These are phyloP conservation scores for Acronicta alni DNA, from an alignment of 2,888 invertebrate species.

Conservation along the genomic window DNA sequence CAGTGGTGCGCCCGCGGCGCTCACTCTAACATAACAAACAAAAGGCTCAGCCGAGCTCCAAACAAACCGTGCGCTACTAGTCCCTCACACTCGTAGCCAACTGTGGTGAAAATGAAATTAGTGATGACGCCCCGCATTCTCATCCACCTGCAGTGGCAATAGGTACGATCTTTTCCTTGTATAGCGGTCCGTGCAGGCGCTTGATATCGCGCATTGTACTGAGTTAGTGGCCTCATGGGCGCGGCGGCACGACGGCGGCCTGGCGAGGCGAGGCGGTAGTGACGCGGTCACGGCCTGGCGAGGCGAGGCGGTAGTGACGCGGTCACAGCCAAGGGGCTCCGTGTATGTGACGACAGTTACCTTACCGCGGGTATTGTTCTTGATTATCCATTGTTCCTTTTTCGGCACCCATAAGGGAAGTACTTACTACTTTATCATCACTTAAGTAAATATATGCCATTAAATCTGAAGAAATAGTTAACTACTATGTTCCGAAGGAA, in stretches of 20 bases:
- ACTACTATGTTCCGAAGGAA: too few species aligned
- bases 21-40: neutral
- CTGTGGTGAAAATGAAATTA: too few species aligned
- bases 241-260: too few species aligned
- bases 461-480: too few species aligned
- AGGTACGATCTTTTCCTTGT: neutral
- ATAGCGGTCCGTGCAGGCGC: neutral
- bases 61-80: neutral
- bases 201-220: neutral
- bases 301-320: neutral
- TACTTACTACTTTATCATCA: neutral
- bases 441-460: neutral
- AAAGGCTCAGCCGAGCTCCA: conserved; percentile 11
- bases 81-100: too few species aligned
- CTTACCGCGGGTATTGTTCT: conserved; percentile 37
- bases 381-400: conserved; percentile 42
- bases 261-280: neutral
- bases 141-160: too few species aligned
- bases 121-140: too few species aligned
- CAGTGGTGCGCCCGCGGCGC: conserved; percentile 5
- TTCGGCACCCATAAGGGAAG: conserved; percentile 20
- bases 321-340: neutral
- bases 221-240: neutral
- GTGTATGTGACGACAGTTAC: conserved; percentile 15
- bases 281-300: neutral